These are phyloP conservation scores for Drosophila algonquin DNA, from an alignment of 2,888 invertebrate genomes.

Conservation along the genomic window DNA sequence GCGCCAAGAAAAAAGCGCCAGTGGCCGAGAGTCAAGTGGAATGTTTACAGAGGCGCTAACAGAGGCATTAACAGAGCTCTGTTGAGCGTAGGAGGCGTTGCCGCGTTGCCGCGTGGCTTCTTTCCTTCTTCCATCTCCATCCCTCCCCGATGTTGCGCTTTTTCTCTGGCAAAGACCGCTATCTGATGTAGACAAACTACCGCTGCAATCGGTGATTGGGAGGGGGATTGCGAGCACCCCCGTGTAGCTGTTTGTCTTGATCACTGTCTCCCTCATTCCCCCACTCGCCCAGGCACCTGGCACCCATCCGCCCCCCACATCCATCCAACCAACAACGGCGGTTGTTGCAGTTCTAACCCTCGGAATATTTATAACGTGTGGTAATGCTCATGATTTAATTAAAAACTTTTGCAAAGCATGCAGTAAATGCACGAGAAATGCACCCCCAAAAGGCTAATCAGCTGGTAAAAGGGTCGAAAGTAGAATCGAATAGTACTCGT, in stretches of 20 bases:
- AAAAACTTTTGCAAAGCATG: constrained; percentile 55
- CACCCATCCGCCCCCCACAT: neutral
- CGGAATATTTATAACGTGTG: constrained; percentile 17
- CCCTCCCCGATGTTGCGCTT: constrained; percentile 41
- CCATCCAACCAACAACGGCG: no score
- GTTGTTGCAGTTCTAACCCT: neutral
- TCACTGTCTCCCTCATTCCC: constrained; percentile 28
- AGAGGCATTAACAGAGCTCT: constrained; percentile 48
- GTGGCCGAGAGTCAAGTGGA: constrained; percentile 41
- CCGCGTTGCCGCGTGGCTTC: constrained; percentile 53
- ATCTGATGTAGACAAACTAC: constrained; percentile 71
- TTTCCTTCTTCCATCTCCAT: neutral
- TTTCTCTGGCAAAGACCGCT: constrained; percentile 27
- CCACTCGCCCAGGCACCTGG: neutral
- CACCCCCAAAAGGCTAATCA: constrained; percentile 7
- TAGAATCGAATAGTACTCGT: no score
- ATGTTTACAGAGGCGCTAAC: constrained; percentile 42
- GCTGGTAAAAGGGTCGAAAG: no score
- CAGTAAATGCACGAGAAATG: constrained; percentile 47
- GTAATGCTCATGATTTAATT: constrained; percentile 68
- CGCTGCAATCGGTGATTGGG: constrained; percentile 4
- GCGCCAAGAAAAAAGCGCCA: constrained; percentile 37
- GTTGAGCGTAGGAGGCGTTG: constrained; percentile 63
- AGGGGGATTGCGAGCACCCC: constrained; percentile 1
- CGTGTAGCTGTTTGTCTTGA: constrained; percentile 44